Evolutionary conservation across 2,797 vertebrate species (phyloP).

Genomic region (Rachycentron canadum): DNA sequence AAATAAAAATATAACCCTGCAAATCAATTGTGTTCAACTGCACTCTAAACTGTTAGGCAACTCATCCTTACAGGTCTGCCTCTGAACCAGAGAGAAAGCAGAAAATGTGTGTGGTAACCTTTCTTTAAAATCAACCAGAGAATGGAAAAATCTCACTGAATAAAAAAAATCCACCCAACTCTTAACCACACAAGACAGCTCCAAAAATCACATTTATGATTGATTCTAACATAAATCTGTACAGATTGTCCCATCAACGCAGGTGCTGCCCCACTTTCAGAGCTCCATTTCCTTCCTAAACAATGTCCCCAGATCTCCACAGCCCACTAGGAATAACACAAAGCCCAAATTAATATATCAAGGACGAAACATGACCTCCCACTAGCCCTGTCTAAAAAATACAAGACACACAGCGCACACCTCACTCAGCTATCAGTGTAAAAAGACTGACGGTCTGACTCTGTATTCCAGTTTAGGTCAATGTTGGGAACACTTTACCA

Average conservation of each 20-base stretch:
- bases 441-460: constrained; percentile 49
- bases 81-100: constrained; percentile 26
- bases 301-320: constrained; percentile 36
- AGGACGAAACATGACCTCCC: constrained; percentile 55
- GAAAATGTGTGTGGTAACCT: constrained; percentile 3
- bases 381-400: constrained; percentile 44
- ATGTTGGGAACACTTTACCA: constrained; percentile 37
- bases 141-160: constrained; percentile 2
- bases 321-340: constrained; percentile 52
- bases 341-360: constrained; percentile 56
- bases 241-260: constrained; percentile 80
- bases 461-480: constrained; percentile 38
- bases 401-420: constrained; percentile 56
- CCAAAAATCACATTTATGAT: constrained; percentile 41
- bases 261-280: constrained; percentile 60
- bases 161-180: not conserved
- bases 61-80: constrained; percentile 11
- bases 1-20: constrained; percentile 37
- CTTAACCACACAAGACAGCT: constrained; percentile 34
- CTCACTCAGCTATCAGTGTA: constrained; percentile 41
- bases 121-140: constrained; percentile 26
- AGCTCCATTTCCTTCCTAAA: constrained; percentile 46
- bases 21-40: constrained; percentile 27
- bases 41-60: constrained; percentile 32
- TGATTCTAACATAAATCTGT: constrained; percentile 61